Percentiles rank a stretch among this genome's conserved stretches.
phyloP scores from a whole-genome alignment of 2,888 invertebrate species.

The Sepioteuthis lessoniana region DNA sequence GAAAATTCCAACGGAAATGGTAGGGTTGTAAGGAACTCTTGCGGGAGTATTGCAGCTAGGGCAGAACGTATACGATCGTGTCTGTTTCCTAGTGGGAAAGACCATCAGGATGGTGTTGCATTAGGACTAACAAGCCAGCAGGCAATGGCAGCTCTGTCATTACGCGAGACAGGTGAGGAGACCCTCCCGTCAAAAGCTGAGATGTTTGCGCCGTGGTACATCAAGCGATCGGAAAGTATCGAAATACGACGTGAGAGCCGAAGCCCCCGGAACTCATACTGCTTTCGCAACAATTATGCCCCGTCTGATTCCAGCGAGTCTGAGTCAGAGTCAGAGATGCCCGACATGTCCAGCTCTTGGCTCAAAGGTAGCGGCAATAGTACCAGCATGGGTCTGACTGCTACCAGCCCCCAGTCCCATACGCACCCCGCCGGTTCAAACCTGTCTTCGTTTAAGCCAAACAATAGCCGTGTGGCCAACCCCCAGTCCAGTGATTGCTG shows the following conservation, averaged over 20 bases:
- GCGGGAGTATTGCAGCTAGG: slow-evolving; percentile 44
- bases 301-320: slow-evolving; percentile 43
- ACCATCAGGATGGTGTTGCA: slow-evolving; percentile 38
- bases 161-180: background rate
- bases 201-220: slow-evolving; percentile 48
- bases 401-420: slow-evolving; percentile 23
- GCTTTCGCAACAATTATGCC: slow-evolving; percentile 45
- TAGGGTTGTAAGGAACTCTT: slow-evolving; percentile 35
- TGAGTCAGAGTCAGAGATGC: slow-evolving; percentile 25
- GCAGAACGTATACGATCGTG: slow-evolving; percentile 43
- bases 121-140: slow-evolving; percentile 37
- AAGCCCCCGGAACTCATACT: slow-evolving; percentile 50
- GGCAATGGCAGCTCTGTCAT: slow-evolving; percentile 35
- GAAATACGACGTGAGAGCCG: slow-evolving; percentile 50
- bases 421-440: background rate
- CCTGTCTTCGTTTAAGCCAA: slow-evolving; percentile 42
- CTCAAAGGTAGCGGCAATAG: slow-evolving; percentile 8
- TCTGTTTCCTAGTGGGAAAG: slow-evolving; percentile 43
- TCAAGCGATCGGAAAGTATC: slow-evolving; percentile 50
- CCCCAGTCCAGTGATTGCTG: slow-evolving; percentile 9
- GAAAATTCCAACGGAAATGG: slow-evolving; percentile 39
- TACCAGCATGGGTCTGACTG: background rate
- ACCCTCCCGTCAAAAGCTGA: background rate
- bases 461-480: background rate
- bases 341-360: slow-evolving; percentile 44